Evolutionary conservation across 2,797 vertebrate genomes (phyloP).

Genomic region (Neosilurus hyrtlii): DNA sequence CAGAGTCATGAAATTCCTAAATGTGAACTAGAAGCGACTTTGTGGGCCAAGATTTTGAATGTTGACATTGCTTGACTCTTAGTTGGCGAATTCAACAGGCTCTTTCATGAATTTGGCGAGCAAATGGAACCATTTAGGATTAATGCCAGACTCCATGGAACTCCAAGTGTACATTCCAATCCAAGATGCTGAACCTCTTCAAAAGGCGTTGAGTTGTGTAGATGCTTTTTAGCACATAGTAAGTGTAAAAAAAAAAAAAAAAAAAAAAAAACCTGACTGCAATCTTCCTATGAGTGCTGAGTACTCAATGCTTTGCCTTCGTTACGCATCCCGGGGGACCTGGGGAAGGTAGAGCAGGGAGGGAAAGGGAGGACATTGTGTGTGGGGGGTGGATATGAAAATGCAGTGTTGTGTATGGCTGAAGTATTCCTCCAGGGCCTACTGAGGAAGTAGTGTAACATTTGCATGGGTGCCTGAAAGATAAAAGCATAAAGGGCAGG

Average conservation of each 20-base stretch:
- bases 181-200: background rate
- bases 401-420: conserved; percentile 9
- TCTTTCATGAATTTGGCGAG: conserved; percentile 30
- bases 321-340: conserved; percentile 18
- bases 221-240: background rate
- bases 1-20: background rate
- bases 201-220: background rate
- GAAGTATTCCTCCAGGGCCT: conserved; percentile 29
- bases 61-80: conserved; percentile 24
- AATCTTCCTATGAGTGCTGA: conserved; percentile 1
- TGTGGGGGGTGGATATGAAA: conserved; percentile 9
- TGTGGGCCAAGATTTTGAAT: background rate
- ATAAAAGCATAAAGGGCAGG: conserved; percentile 52
- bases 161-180: background rate
- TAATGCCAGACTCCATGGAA: background rate
- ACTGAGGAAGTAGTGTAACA: conserved; percentile 44
- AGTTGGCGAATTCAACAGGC: conserved; percentile 17
- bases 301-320: conserved; percentile 9
- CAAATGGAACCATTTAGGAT: background rate
- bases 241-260: background rate
- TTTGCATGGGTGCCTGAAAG: conserved; percentile 54
- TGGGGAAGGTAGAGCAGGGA: conserved; percentile 17
- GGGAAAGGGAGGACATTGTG: background rate
- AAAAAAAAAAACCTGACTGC: background rate
- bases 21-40: background rate